These are phyloP conservation scores for Chaetodon trifascialis DNA, from an alignment of 2,113 vertebrate species.

Conservation along the genomic window DNA sequence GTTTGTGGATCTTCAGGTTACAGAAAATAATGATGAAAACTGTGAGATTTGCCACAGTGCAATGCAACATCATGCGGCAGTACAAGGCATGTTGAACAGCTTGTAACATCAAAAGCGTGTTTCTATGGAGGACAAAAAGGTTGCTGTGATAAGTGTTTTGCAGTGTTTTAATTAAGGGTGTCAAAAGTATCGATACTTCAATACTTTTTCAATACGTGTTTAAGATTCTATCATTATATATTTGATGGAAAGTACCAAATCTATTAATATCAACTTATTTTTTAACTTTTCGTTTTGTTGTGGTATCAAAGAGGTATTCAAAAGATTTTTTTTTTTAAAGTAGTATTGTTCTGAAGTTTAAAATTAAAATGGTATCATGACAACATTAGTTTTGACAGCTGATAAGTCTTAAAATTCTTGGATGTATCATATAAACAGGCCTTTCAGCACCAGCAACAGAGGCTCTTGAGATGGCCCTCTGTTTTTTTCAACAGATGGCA, in stretches of 20 bases:
- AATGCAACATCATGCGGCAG: not conserved
- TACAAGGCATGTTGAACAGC: not conserved
- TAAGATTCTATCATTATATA: too few species aligned
- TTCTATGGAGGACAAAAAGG: not conserved
- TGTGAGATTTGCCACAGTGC: not conserved
- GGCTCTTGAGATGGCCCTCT: too few species aligned
- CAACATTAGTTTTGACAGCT: not conserved
- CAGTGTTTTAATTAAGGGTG: not conserved
- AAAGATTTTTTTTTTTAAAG: too few species aligned
- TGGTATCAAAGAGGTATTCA: too few species aligned
- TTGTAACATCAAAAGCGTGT: not conserved
- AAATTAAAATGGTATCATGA: too few species aligned
- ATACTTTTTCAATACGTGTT: too few species aligned
- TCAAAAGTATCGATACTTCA: too few species aligned
- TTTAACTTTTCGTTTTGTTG: too few species aligned
- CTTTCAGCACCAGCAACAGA: not conserved
- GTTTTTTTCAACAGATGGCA: too few species aligned
- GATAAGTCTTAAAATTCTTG: not conserved
- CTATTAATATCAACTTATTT: too few species aligned
- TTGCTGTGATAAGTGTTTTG: not conserved
- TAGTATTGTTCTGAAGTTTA: too few species aligned
- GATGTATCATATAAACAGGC: not conserved
- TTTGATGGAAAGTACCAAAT: too few species aligned
- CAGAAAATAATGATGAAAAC: not conserved
- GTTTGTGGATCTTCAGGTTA: not conserved